These are phyloP conservation scores for Anguilla pacifica DNA, from an alignment of 2,797 vertebrate genomes.

Conservation along the genomic window DNA sequence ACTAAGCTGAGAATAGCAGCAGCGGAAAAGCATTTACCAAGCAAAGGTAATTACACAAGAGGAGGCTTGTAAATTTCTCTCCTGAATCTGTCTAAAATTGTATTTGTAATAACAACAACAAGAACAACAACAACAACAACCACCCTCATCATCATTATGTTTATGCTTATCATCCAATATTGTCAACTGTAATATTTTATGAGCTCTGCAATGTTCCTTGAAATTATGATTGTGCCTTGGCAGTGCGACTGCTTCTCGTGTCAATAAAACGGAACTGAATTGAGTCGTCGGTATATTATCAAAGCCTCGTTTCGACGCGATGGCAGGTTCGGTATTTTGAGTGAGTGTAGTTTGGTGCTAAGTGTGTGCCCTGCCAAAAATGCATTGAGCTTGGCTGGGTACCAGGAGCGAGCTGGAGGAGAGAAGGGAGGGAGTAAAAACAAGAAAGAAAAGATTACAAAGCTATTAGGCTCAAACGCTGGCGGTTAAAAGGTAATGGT, in stretches of 20 bases:
- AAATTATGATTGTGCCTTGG: not conserved
- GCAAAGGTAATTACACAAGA: not conserved
- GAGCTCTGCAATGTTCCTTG: not conserved
- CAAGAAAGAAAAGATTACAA: not conserved
- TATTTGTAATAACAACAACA: not conserved
- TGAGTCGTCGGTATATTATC: not conserved
- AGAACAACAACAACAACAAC: not conserved
- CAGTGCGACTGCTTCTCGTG: not conserved
- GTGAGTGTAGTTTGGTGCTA: not conserved
- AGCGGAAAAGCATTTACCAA: not conserved
- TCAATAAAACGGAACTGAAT: not conserved
- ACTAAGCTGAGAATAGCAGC: not conserved
- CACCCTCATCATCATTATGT: slow-evolving; percentile 7
- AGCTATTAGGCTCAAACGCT: not conserved
- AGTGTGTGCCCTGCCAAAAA: not conserved
- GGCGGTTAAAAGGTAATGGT: not conserved
- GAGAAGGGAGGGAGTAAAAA: not conserved
- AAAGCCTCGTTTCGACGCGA: not conserved
- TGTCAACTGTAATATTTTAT: slow-evolving; percentile 2
- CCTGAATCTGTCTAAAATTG: not conserved
- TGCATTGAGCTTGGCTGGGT: not conserved
- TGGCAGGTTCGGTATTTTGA: not conserved
- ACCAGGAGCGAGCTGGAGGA: not conserved
- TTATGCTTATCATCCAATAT: slow-evolving; percentile 10
- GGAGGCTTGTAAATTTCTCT: not conserved